phyloP scores from a whole-genome alignment of 2,888 invertebrate genomes.

The Ectemnius cavifrons region DNA sequence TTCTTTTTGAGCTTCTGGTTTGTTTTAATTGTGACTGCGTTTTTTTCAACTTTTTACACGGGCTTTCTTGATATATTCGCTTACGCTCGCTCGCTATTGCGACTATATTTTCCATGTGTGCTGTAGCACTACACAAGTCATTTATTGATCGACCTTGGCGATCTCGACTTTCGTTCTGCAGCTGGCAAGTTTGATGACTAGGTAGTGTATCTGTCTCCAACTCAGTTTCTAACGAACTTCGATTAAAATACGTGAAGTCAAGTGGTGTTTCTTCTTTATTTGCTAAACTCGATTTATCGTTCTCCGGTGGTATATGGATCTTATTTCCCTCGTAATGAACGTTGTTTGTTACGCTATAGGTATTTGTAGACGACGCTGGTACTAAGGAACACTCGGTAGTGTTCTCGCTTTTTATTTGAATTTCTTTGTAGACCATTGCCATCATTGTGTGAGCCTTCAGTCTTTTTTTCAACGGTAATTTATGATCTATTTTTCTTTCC shows the following conservation, averaged over 20 bases:
- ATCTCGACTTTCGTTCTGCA: constrained; percentile 26
- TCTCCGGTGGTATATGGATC: constrained; percentile 21
- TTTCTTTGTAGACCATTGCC: constrained; percentile 56
- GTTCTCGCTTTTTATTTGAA: constrained; percentile 59
- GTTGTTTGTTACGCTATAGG: constrained; percentile 57
- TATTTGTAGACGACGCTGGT: constrained; percentile 72
- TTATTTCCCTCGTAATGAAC: constrained; percentile 36
- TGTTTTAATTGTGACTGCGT: constrained; percentile 53
- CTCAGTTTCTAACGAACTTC: neutral
- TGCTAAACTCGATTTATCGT: neutral
- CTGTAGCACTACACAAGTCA: constrained; percentile 44
- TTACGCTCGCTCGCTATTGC: constrained; percentile 29
- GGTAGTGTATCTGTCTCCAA: neutral
- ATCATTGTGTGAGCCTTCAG: constrained; percentile 67
- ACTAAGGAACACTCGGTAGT: constrained; percentile 60
- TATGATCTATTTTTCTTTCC: constrained; percentile 63
- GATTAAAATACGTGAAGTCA: neutral
- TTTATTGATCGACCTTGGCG: constrained; percentile 50
- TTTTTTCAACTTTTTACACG: constrained; percentile 54
- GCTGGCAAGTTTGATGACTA: constrained; percentile 18
- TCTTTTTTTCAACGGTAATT: constrained; percentile 73
- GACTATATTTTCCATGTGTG: constrained; percentile 51
- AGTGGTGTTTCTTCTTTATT: neutral
- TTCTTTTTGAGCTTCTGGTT: constrained; percentile 73
- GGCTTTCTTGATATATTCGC: constrained; percentile 41